Evolutionary conservation across 1,140 invertebrate genomes (phyloP).

Genomic region (Drosophila trapezifrons): DNA sequence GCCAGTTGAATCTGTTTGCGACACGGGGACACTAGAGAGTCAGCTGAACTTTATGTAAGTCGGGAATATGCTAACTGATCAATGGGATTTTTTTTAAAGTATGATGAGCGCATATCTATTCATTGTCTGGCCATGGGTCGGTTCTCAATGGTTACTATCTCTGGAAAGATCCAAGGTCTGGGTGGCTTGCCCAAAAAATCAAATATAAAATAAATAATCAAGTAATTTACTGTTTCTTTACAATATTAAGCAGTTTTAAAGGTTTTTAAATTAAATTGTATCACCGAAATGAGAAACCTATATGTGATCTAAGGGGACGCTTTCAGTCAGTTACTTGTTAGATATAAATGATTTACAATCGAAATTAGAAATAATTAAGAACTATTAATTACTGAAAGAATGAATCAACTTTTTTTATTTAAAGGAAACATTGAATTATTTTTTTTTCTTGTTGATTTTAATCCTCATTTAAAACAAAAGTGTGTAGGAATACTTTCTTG

Average conservation of each 20-base stretch:
- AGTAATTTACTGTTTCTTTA: not conserved
- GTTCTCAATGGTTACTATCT: not conserved
- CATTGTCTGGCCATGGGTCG: not conserved
- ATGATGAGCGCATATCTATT: constrained; percentile 8
- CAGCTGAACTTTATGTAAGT: constrained; percentile 21
- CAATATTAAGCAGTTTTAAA: not conserved
- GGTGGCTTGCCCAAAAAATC: not conserved
- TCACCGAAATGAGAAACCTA: rapidly evolving
- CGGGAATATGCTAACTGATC: constrained; percentile 4
- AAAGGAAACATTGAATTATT: no score
- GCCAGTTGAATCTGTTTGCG: no score
- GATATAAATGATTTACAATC: no score
- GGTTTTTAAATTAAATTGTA: not conserved
- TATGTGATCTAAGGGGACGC: not conserved
- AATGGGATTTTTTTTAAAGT: not conserved
- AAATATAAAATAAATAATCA: not conserved
- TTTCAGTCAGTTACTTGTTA: not conserved
- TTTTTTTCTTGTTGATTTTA: no score
- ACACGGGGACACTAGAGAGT: constrained; percentile 2
- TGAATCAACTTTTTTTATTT: no score
- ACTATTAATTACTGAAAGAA: no score
- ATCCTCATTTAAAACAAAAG: not conserved
- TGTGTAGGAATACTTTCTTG: no score
- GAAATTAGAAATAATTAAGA: no score
- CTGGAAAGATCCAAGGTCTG: not conserved